Evolutionary conservation across 2,113 vertebrate genomes (phyloP).

Genomic region (Misgurnus mizolepis): DNA sequence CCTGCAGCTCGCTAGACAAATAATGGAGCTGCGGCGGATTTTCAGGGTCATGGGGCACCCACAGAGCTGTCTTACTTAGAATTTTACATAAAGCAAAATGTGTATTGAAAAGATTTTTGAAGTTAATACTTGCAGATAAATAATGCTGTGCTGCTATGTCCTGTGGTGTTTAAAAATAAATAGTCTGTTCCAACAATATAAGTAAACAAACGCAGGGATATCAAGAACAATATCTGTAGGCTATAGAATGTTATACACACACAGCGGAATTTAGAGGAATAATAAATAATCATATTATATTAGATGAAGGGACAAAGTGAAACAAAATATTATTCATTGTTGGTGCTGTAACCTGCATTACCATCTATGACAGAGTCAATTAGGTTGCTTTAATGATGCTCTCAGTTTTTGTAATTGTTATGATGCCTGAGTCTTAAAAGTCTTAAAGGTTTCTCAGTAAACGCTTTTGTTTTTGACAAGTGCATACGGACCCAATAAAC

Average conservation of each 20-base stretch:
- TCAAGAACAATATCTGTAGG: slow-evolving; percentile 57
- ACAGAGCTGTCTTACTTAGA: slow-evolving; percentile 51
- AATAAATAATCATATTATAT: slow-evolving; percentile 55
- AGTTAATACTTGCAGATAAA: slow-evolving; percentile 48
- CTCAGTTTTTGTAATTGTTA: not conserved
- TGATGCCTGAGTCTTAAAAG: not conserved
- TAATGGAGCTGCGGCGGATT: slow-evolving; percentile 51
- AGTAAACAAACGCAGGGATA: slow-evolving; percentile 55
- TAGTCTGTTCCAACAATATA: slow-evolving; percentile 41
- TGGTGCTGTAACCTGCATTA: slow-evolving; percentile 74
- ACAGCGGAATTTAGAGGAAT: slow-evolving; percentile 61
- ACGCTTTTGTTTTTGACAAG: slow-evolving; percentile 3
- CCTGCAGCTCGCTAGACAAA: slow-evolving; percentile 51
- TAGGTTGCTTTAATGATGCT: slow-evolving; percentile 3
- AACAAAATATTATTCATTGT: slow-evolving; percentile 70
- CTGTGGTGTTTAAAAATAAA: slow-evolving; percentile 57
- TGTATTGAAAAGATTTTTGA: slow-evolving; percentile 54
- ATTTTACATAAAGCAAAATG: slow-evolving; percentile 48
- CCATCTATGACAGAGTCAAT: slow-evolving; percentile 54
- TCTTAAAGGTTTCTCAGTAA: not conserved
- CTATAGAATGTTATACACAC: slow-evolving; percentile 62
- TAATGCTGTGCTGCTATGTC: slow-evolving; percentile 56
- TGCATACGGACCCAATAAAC: not conserved
- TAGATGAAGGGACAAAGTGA: slow-evolving; percentile 72
- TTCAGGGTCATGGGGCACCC: slow-evolving; percentile 54